phyloP scores from a whole-genome alignment of 2,797 vertebrate species.

The Gambelia wislizenii region DNA sequence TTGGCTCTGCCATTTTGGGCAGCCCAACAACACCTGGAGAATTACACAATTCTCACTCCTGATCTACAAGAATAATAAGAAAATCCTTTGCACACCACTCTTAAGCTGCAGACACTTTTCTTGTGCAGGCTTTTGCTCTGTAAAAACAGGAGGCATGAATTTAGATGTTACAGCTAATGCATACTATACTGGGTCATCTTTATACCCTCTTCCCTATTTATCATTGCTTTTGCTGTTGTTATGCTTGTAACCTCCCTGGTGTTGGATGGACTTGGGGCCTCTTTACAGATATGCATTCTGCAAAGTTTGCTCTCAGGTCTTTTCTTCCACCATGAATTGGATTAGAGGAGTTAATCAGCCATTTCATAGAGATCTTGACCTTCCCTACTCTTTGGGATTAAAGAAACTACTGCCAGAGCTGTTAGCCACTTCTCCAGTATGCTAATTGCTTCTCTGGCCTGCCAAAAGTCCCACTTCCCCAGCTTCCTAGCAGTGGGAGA shows the following conservation, averaged over 20 bases:
- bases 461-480: background rate
- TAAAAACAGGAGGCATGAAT: no score
- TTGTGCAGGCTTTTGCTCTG: background rate
- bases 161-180: background rate
- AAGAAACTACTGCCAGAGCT: background rate
- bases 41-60: no score
- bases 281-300: background rate
- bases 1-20: no score
- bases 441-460: slow-evolving; percentile 7
- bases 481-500: background rate
- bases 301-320: background rate
- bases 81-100: background rate
- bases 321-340: background rate
- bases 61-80: no score
- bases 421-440: background rate
- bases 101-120: background rate
- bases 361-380: background rate
- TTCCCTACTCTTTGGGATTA: slow-evolving; percentile 9
- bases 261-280: background rate
- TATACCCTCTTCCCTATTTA: background rate
- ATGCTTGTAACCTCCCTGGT: background rate
- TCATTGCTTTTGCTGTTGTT: background rate
- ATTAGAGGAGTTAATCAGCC: slow-evolving; percentile 18
- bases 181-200: background rate
- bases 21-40: no score